Conservation (phyloP, 1,140 invertebrate species). For the Eurosta solidaginis region DNA sequence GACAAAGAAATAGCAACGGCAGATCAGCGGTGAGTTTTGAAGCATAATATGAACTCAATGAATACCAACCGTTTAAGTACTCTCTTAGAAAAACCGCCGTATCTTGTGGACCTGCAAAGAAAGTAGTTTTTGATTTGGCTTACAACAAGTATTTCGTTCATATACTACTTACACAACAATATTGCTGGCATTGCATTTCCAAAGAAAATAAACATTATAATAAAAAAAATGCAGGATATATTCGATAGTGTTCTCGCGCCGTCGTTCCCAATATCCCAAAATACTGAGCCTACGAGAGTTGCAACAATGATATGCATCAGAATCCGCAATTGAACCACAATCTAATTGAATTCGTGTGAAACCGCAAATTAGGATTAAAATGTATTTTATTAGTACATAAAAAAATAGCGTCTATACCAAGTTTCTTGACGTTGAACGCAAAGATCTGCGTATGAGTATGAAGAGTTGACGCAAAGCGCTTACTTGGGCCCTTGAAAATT, state of each 20-base stretch:
- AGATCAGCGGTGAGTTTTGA: conserved; percentile 86
- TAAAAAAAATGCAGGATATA: conserved; percentile 81
- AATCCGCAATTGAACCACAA: conserved; percentile 74
- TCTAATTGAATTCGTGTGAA: no score
- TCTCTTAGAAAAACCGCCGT: conserved; percentile 84
- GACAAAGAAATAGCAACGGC: conserved; percentile 77
- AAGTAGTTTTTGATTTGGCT: no score
- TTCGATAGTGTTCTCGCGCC: conserved; percentile 78
- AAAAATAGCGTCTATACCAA: conserved; percentile 36
- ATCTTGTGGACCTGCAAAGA: conserved; percentile 76
- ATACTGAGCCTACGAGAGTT: conserved; percentile 79
- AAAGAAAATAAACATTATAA: conserved; percentile 83
- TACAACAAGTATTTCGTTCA: no score
- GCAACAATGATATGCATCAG: conserved; percentile 75
- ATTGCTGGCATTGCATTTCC: conserved; percentile 88
- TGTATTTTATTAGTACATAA: neutral
- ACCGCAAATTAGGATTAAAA: neutral
- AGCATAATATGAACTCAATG: conserved; percentile 78
- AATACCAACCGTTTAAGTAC: conserved; percentile 90
- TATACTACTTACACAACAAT: conserved; percentile 82
- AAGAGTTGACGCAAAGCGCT: conserved; percentile 44
- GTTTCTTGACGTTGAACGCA: conserved; percentile 45
- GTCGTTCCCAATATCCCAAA: conserved; percentile 79
- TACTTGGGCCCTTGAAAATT: conserved; percentile 44
- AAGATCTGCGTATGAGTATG: conserved; percentile 41